Conservation (phyloP, 2,113 vertebrate species). For the Mastomys natalensis region DNA sequence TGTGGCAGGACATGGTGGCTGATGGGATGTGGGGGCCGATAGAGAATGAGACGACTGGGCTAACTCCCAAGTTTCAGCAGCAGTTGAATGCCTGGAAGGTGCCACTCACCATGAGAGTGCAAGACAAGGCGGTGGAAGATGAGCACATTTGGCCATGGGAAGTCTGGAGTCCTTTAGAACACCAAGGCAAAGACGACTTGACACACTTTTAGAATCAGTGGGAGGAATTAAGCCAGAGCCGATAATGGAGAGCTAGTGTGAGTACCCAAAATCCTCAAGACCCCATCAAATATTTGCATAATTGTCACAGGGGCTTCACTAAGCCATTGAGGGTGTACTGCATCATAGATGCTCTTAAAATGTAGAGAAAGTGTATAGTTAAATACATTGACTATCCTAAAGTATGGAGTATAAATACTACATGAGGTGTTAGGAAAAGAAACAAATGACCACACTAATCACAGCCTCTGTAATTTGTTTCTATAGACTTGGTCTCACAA, state of each 20-base stretch:
- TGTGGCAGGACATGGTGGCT: slow-evolving; percentile 1
- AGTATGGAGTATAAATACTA: background rate
- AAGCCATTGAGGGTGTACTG: background rate
- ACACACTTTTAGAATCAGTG: background rate
- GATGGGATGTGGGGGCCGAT: slow-evolving; percentile 32
- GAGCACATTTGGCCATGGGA: background rate
- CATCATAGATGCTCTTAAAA: background rate
- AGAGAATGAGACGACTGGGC: background rate
- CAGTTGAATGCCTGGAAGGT: slow-evolving; percentile 54
- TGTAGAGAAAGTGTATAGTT: background rate
- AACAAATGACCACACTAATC: background rate
- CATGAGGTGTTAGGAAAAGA: background rate
- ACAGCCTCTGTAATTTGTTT: background rate
- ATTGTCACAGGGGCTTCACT: background rate
- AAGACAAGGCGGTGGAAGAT: background rate
- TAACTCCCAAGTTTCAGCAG: slow-evolving; percentile 32
- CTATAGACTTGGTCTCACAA: background rate
- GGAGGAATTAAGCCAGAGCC: background rate
- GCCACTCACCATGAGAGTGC: background rate
- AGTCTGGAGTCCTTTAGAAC: background rate
- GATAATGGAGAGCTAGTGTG: background rate
- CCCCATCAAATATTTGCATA: background rate
- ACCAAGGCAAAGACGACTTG: background rate
- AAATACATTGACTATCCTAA: background rate
- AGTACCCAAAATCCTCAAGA: background rate